A percentile compares a stretch with the other conserved stretches of the same genome.
These are phyloP conservation scores for Chironomus riparius DNA, from an alignment of 2,888 invertebrate genomes.

Conservation along the genomic window DNA sequence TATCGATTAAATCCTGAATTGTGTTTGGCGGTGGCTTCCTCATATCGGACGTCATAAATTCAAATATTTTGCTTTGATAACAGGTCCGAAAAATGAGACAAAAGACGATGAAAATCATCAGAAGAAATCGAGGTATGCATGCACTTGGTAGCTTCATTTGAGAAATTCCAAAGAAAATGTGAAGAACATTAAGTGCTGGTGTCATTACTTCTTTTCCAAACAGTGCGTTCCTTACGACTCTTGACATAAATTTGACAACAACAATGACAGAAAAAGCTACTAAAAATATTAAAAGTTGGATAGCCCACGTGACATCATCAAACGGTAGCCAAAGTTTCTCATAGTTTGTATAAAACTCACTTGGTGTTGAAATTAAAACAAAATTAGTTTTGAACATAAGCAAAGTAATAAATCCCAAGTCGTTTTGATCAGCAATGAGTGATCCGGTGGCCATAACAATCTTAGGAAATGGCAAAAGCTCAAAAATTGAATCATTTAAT, in stretches of 20 bases:
- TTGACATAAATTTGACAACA: neutral
- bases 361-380: neutral
- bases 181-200: neutral
- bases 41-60: neutral
- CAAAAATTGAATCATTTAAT: too few relatives aligned
- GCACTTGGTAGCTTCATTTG: neutral
- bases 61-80: neutral
- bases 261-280: neutral
- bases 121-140: neutral
- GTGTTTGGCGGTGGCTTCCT: neutral
- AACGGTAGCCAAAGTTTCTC: neutral
- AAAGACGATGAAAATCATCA: neutral
- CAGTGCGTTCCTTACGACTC: neutral
- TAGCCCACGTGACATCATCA: neutral
- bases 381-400: too few relatives aligned
- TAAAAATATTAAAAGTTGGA: neutral
- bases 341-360: neutral
- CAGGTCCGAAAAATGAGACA: neutral
- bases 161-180: neutral
- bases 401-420: too few relatives aligned
- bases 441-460: too few relatives aligned
- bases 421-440: too few relatives aligned
- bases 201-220: neutral
- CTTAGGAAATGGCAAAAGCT: too few relatives aligned
- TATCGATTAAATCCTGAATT: neutral